A percentile compares a stretch with the other conserved stretches of the same genome.
Conservation (phyloP, 1,140 invertebrate genomes). For the Xylocopa sonorina region DNA sequence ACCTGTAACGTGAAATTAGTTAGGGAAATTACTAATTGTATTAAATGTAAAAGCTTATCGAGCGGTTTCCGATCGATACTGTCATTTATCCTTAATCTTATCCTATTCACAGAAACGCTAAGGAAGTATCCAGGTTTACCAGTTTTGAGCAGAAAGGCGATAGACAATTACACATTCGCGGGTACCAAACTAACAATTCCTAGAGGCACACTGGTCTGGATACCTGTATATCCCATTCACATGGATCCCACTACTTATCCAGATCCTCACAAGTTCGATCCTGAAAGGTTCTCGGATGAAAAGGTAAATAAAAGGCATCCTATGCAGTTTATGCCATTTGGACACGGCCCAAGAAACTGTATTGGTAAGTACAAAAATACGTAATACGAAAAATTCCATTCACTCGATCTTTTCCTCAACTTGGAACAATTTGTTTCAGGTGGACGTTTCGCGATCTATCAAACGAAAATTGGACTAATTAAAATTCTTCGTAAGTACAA, state of each 20-base stretch:
- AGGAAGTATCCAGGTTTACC: constrained; percentile 83
- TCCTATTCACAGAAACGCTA: constrained; percentile 83
- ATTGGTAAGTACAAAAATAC: constrained; percentile 82
- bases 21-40: too few relatives aligned
- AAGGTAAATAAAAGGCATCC: constrained; percentile 71
- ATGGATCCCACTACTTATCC: constrained; percentile 84
- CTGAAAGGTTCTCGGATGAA: constrained; percentile 84
- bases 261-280: constrained; percentile 83
- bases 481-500: constrained; percentile 78
- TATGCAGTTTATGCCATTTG: constrained; percentile 87
- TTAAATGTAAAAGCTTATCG: too few relatives aligned
- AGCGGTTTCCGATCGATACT: too few relatives aligned
- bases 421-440: constrained; percentile 60
- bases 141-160: constrained; percentile 79
- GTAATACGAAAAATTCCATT: too few relatives aligned
- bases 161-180: constrained; percentile 80
- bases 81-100: constrained; percentile 6
- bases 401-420: background rate
- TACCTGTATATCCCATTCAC: constrained; percentile 83
- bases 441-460: constrained; percentile 77
- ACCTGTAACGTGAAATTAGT: too few relatives aligned
- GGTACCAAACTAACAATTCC: constrained; percentile 77
- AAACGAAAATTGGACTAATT: constrained; percentile 80
- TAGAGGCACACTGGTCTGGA: constrained; percentile 76
- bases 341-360: constrained; percentile 87